Evolutionary conservation across 2,113 vertebrate species (phyloP).

Genomic region (Calyptommatus sinebrachiatus): DNA sequence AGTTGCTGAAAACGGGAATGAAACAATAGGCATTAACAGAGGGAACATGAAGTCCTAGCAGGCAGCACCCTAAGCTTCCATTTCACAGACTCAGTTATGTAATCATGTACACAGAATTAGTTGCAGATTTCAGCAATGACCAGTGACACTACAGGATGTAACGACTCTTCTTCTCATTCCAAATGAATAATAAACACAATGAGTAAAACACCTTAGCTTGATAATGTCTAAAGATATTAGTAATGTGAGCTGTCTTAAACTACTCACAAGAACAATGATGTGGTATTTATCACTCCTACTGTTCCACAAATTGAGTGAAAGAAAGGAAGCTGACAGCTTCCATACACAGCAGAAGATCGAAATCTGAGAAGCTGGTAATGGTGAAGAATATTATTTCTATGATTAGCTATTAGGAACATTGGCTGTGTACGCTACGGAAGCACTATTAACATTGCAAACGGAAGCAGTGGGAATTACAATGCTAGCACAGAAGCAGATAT

Average conservation of each 20-base stretch:
- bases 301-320: background rate
- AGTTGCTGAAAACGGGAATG: conserved; percentile 1
- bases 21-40: conserved; percentile 24
- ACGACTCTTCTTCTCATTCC: background rate
- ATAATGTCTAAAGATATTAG: rapidly evolving
- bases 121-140: rapidly evolving
- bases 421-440: conserved; percentile 35
- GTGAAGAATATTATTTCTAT: conserved; percentile 61
- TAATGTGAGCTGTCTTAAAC: background rate
- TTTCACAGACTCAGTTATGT: conserved; percentile 15
- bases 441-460: conserved; percentile 12
- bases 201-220: background rate
- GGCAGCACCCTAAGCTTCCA: background rate
- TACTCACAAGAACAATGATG: background rate
- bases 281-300: rapidly evolving
- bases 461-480: conserved; percentile 36
- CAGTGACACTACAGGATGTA: background rate
- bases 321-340: background rate
- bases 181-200: rapidly evolving
- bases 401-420: conserved; percentile 58
- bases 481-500: conserved; percentile 28
- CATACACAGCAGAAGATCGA: background rate
- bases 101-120: rapidly evolving
- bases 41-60: conserved; percentile 29
- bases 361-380: conserved; percentile 16